Evolutionary conservation across 2,888 invertebrate genomes (phyloP).

Genomic region (Agrotis ipsilon): DNA sequence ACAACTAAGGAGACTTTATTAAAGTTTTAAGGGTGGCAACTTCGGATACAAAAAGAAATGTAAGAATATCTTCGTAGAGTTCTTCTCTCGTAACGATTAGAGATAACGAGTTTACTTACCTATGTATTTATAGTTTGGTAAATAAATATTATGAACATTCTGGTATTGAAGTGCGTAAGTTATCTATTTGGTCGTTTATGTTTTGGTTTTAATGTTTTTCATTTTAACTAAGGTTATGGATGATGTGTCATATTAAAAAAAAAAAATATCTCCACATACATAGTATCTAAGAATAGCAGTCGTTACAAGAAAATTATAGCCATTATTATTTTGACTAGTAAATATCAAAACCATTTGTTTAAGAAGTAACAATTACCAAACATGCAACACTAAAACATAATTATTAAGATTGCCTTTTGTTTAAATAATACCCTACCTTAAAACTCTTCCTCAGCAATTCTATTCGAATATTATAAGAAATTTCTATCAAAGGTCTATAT

Average conservation of each 20-base stretch:
- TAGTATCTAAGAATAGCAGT: too few species aligned
- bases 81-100: constrained; percentile 37
- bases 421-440: background rate
- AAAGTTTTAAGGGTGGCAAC: constrained; percentile 49
- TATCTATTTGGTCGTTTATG: background rate
- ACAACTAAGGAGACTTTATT: constrained; percentile 26
- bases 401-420: background rate
- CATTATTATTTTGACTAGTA: background rate
- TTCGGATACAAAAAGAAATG: constrained; percentile 26
- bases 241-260: too few species aligned
- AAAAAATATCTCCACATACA: too few species aligned
- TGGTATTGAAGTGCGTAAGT: background rate
- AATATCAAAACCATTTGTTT: background rate
- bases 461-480: constrained; percentile 15
- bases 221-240: background rate
- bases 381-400: background rate
- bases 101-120: constrained; percentile 49
- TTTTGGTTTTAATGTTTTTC: background rate
- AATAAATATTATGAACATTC: constrained; percentile 17
- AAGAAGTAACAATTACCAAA: background rate
- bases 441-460: background rate
- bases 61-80: constrained; percentile 31
- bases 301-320: background rate
- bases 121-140: constrained; percentile 29
- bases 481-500: background rate